phyloP scores from a whole-genome alignment of 2,113 vertebrate genomes.

The Brachyhypopomus gauderio region DNA sequence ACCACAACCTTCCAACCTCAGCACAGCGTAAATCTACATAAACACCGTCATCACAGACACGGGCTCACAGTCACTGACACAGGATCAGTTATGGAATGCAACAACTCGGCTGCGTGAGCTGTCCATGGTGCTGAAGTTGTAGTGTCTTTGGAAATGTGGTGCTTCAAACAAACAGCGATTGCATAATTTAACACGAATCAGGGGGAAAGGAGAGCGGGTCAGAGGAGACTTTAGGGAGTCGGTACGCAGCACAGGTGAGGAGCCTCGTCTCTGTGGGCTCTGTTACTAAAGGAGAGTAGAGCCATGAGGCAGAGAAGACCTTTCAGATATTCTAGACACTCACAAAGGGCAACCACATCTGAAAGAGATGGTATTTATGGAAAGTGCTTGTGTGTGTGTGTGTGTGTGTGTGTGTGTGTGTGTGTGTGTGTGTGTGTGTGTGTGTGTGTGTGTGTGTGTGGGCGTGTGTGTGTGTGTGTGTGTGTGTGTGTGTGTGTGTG shows the following conservation, averaged over 20 bases:
- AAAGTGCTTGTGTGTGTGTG: background rate
- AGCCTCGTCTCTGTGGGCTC: slow-evolving; percentile 3
- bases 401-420: background rate
- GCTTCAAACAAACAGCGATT: slow-evolving; percentile 7
- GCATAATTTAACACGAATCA: slow-evolving; percentile 4
- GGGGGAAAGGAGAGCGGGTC: background rate
- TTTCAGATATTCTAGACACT: slow-evolving; percentile 3
- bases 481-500: background rate
- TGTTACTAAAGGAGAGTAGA: background rate
- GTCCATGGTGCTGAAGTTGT: slow-evolving; percentile 32
- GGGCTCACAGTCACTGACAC: background rate
- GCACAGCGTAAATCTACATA: no score
- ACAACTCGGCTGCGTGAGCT: background rate
- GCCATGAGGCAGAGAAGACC: background rate
- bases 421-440: background rate
- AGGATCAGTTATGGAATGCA: background rate
- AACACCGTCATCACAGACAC: background rate
- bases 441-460: background rate
- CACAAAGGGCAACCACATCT: slow-evolving; percentile 8
- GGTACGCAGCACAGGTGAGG: background rate
- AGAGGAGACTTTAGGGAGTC: background rate
- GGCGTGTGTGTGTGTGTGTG: background rate
- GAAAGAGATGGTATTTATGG: slow-evolving; percentile 23
- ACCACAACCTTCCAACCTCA: no score
- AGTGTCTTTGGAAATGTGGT: slow-evolving; percentile 18